phyloP scores from a whole-genome alignment of 2,888 invertebrate genomes.

The Cosmia trapezina region DNA sequence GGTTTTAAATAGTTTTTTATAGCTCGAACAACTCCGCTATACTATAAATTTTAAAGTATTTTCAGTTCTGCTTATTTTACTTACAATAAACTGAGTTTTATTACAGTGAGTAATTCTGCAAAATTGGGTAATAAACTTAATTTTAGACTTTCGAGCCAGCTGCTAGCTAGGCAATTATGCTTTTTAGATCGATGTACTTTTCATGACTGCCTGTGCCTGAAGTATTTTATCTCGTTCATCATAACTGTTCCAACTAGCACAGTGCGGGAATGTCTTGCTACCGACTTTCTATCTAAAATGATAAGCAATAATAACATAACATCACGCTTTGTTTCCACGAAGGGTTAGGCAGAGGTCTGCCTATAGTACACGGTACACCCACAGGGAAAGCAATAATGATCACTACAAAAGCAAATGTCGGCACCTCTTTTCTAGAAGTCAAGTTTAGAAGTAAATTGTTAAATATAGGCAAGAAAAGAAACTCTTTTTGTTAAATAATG shows the following conservation, averaged over 20 bases:
- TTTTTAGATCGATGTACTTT: conserved; percentile 15
- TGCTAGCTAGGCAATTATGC: conserved; percentile 18
- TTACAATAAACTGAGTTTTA: conserved; percentile 37
- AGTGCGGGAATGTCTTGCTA: conserved; percentile 14
- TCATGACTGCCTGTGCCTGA: conserved; percentile 10
- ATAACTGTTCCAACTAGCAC: conserved; percentile 12
- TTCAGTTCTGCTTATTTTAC: conserved; percentile 16
- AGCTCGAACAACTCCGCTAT: conserved; percentile 15
- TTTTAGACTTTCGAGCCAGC: conserved; percentile 37
- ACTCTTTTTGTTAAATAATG: background rate
- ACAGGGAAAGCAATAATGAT: conserved; percentile 9
- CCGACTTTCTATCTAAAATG: conserved; percentile 25
- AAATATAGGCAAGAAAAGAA: background rate
- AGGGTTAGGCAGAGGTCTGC: no score
- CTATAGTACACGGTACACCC: no score
- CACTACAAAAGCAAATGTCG: background rate
- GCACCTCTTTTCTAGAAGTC: background rate
- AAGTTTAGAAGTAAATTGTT: background rate
- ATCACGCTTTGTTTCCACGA: no score
- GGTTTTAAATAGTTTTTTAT: conserved; percentile 37
- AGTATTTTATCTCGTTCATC: conserved; percentile 36
- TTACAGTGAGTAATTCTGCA: conserved; percentile 30
- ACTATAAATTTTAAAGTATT: conserved; percentile 21
- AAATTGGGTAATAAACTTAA: conserved; percentile 48
- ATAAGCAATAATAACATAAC: conserved; percentile 13